Evolutionary conservation across 2,888 invertebrate species (phyloP), one percentile per base, ranked within the genome.

Genomic region (Parasteatoda lunata): DNA sequence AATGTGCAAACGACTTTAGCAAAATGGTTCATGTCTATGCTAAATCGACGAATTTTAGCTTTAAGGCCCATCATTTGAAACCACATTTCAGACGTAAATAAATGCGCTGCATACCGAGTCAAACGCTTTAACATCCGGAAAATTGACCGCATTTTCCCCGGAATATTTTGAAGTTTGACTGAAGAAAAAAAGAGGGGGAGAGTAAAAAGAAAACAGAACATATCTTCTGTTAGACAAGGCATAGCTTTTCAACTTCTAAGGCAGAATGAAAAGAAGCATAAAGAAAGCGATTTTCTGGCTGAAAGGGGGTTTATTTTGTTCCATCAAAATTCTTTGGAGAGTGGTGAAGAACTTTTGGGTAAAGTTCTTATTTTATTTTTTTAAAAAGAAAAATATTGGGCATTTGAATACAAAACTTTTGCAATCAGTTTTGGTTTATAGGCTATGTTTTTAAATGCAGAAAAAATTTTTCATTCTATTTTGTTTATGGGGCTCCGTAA

Each of bases 241-340:
- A 73, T 84, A 84, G 79, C 84, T 84, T 84, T 84, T 84, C 84
- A 84, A 84, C 84, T 84, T 84, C 69, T 84, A 68, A 15, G 15
- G 30, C 9, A 68, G 66, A 15, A 54, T 15, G 59, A 48, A 15
- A 47, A 8, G 30, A 51, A 13, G 49, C 8, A 9, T 8, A 65
- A 15, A 75, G 51, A 68, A 81, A 81, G 66, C 81, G 75, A 68
- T 75, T 81, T 80, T 65, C 30, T 2, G n/a, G 11, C 64, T 75
- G 5, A n/a, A 51, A 45, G 52, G 52, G 72, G 30, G 6, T 66
- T 54, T 47, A 64, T 77, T 78, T 54, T 47, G 52, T 65, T 73
- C 5, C 9, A 47, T 30, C 30, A 2, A 30, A 30, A 30, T 30
- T 30, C 30, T 30, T 30, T 30, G 30, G 30, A 30, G 30, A 30